Conservation (phyloP, 2,888 invertebrate genomes). For the Ophonus ardosiacus region DNA sequence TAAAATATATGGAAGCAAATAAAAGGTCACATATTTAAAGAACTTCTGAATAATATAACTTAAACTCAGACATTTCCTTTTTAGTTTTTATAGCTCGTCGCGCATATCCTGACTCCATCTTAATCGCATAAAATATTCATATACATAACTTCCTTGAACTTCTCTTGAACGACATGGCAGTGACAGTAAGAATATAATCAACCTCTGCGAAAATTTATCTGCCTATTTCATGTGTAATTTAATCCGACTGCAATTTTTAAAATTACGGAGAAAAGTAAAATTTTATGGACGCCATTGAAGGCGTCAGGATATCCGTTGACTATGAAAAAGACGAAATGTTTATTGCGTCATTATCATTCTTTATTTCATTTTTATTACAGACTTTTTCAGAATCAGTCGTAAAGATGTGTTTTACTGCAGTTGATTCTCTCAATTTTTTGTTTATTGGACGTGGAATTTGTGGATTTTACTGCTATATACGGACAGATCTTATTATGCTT, state of each 20-base stretch:
- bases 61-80: too few relatives aligned
- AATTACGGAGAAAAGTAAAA: slow-evolving; percentile 4
- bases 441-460: background rate
- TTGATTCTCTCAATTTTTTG: background rate
- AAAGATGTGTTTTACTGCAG: background rate
- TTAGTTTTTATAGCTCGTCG: background rate
- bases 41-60: too few relatives aligned
- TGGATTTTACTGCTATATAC: background rate
- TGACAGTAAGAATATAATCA: background rate
- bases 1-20: too few relatives aligned
- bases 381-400: background rate
- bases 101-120: background rate
- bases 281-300: background rate
- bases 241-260: background rate
- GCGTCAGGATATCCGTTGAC: background rate
- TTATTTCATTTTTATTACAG: slow-evolving; percentile 29
- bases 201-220: background rate
- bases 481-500: background rate
- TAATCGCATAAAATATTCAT: background rate
- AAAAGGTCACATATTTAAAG: too few relatives aligned
- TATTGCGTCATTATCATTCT: slow-evolving; percentile 20
- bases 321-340: slow-evolving; percentile 9
- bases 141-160: background rate
- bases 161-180: background rate
- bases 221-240: background rate